These are phyloP conservation scores for Eueremaeus valkanovi DNA, from an alignment of 2,888 invertebrate genomes.

Conservation along the genomic window DNA sequence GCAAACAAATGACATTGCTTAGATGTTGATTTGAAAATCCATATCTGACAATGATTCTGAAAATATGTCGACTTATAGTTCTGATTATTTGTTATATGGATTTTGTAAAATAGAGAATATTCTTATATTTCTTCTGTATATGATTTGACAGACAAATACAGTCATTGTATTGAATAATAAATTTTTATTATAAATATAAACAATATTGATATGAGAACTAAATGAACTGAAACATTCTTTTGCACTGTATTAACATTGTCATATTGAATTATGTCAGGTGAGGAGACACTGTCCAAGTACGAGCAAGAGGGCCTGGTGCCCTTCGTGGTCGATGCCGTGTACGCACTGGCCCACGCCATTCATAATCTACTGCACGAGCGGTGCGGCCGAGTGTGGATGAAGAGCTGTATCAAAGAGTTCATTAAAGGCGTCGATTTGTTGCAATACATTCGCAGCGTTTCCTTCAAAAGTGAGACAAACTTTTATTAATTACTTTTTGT, in stretches of 20 bases:
- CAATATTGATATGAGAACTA: background rate
- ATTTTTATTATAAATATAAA: too few relatives aligned
- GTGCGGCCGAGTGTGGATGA: constrained; percentile 55
- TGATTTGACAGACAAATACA: too few relatives aligned
- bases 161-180: too few relatives aligned
- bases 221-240: background rate
- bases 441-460: constrained; percentile 62
- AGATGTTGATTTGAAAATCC: too few relatives aligned
- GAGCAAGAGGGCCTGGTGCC: constrained; percentile 63
- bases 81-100: too few relatives aligned
- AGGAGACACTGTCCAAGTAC: constrained; percentile 54
- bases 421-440: constrained; percentile 59
- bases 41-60: too few relatives aligned
- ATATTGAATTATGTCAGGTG: constrained; percentile 50
- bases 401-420: constrained; percentile 55
- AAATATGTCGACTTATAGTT: too few relatives aligned
- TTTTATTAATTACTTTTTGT: too few relatives aligned
- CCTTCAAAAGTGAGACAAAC: constrained; percentile 56
- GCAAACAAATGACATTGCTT: too few relatives aligned
- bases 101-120: too few relatives aligned
- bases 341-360: constrained; percentile 68
- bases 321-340: constrained; percentile 72
- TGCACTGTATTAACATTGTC: background rate
- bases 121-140: too few relatives aligned
- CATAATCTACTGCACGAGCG: constrained; percentile 62